phyloP scores from a whole-genome alignment of 2,113 vertebrate genomes.

The Aramus guarauna region DNA sequence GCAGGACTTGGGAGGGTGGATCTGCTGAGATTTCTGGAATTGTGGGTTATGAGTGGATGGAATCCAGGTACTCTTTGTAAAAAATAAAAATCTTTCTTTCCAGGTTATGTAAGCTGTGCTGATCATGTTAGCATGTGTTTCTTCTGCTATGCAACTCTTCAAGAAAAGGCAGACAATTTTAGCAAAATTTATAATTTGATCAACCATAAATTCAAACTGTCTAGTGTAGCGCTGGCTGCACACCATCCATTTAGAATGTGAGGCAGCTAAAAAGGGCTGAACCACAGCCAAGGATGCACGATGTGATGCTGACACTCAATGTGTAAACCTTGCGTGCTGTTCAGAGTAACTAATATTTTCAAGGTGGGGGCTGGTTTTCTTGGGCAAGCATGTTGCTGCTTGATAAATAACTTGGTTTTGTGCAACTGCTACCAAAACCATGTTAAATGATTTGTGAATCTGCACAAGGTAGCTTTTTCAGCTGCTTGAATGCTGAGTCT shows the following conservation, averaged over 20 bases:
- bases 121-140: not conserved
- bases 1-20: not conserved
- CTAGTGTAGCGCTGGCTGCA: not conserved
- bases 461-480: not conserved
- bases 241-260: not conserved
- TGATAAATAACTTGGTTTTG: not conserved
- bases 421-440: not conserved
- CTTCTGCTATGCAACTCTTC: not conserved
- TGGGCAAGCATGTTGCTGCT: not conserved
- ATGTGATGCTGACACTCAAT: not conserved
- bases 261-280: not conserved
- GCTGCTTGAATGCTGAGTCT: not conserved
- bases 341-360: not conserved
- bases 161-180: not conserved
- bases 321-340: rapidly evolving
- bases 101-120: not conserved
- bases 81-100: not conserved
- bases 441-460: not conserved
- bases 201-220: not conserved
- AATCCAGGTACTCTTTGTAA: not conserved
- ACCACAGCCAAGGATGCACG: not conserved
- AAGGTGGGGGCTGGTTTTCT: not conserved
- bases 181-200: not conserved
- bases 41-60: not conserved
- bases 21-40: not conserved